Evolutionary conservation across 2,888 invertebrate genomes (phyloP).

Genomic region (Agapostemon virescens): DNA sequence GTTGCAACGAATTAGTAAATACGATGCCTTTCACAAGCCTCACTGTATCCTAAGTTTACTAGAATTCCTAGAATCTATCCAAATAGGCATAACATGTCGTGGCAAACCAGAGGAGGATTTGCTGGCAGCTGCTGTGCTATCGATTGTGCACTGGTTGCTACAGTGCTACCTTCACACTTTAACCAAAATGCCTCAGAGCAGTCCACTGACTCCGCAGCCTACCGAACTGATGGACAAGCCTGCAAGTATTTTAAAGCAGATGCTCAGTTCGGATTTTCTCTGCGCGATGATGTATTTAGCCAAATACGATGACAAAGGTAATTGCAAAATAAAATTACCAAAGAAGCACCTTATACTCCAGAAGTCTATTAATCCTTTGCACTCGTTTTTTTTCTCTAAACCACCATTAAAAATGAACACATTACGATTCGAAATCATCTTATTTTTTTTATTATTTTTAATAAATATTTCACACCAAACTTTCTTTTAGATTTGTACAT

Average conservation of each 20-base stretch:
- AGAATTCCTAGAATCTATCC: constrained; percentile 90
- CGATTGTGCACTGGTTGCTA: constrained; percentile 90
- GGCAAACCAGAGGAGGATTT: constrained; percentile 94
- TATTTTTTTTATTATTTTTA: not conserved
- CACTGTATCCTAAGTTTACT: constrained; percentile 93
- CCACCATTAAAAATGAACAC: no score
- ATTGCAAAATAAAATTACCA: constrained; percentile 71
- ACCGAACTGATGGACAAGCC: constrained; percentile 87
- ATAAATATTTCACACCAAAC: not conserved
- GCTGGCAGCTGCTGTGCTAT: constrained; percentile 90
- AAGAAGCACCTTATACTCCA: not conserved
- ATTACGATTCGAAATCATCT: no score
- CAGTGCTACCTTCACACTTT: constrained; percentile 85
- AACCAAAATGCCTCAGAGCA: constrained; percentile 77
- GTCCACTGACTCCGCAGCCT: constrained; percentile 80
- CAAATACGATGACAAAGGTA: constrained; percentile 89
- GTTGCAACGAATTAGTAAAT: constrained; percentile 92
- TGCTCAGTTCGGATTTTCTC: constrained; percentile 88
- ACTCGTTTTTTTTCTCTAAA: no score
- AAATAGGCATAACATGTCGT: constrained; percentile 85
- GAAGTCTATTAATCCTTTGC: no score
- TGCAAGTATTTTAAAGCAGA: constrained; percentile 85
- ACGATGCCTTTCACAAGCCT: constrained; percentile 92
- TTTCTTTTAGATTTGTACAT: constrained; percentile 82
- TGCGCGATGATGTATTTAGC: constrained; percentile 92